Conservation (phyloP, 2,888 invertebrate species). For the Seladonia tumulorum region DNA sequence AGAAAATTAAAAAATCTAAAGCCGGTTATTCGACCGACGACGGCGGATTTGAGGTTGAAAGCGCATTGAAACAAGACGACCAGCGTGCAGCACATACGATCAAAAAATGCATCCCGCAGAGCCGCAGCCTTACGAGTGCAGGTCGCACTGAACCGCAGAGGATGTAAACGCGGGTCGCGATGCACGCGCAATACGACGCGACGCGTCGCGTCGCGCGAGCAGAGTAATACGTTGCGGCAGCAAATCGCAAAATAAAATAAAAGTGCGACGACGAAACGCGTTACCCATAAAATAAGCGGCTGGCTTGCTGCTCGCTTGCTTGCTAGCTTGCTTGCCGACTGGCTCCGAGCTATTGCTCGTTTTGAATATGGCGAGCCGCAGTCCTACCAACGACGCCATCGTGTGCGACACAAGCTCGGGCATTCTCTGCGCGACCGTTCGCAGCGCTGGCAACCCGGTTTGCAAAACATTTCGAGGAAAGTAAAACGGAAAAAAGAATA, state of each 20-base stretch:
- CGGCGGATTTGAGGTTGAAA: background rate
- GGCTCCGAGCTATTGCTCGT: constrained; percentile 66
- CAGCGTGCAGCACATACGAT: background rate
- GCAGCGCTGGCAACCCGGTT: constrained; percentile 40
- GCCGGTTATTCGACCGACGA: too few species aligned
- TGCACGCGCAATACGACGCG: background rate
- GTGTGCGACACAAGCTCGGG: constrained; percentile 18
- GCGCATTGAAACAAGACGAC: background rate
- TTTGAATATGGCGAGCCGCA: constrained; percentile 64
- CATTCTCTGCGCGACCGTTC: constrained; percentile 33
- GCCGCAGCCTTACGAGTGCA: constrained; percentile 27
- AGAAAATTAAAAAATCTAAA: background rate
- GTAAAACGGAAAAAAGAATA: constrained; percentile 30
- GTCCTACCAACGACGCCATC: constrained; percentile 27
- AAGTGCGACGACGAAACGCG: constrained; percentile 68
- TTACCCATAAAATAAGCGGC: constrained; percentile 73
- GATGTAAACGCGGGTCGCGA: constrained; percentile 9
- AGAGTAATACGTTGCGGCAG: constrained; percentile 45
- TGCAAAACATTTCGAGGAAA: constrained; percentile 42
- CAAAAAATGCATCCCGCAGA: background rate
- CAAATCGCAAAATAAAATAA: constrained; percentile 70
- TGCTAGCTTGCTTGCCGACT: background rate
- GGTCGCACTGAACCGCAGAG: constrained; percentile 10
- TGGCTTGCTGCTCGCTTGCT: background rate
- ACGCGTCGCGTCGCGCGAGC: background rate